A percentile compares a stretch with the other conserved stretches of the same genome.
Evolutionary conservation across 2,888 invertebrate species (phyloP).

Genomic region (Phyto melanocephala): DNA sequence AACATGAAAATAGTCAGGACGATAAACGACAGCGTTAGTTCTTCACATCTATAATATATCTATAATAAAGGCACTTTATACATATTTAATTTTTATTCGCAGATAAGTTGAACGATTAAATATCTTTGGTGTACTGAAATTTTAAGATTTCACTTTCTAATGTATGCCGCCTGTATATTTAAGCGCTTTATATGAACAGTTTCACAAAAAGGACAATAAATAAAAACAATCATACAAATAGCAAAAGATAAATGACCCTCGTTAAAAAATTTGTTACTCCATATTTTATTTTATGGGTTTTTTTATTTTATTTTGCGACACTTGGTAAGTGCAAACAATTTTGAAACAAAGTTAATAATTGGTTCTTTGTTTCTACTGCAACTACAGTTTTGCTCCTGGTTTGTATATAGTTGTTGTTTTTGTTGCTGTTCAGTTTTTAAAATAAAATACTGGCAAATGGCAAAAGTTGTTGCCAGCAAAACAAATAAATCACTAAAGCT

Average conservation of each 20-base stretch:
- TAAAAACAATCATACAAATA: not conserved
- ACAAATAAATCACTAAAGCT: constrained; percentile 59
- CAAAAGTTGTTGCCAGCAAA: constrained; percentile 54
- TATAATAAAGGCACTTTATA: too few relatives aligned
- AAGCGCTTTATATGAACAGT: not conserved
- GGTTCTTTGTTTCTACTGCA: constrained; percentile 17
- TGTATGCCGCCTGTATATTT: too few relatives aligned
- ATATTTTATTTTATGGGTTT: constrained; percentile 22
- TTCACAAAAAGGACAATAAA: not conserved
- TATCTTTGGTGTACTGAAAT: too few relatives aligned
- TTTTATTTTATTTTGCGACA: constrained; percentile 35
- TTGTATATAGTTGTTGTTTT: not conserved
- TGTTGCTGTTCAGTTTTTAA: constrained; percentile 6
- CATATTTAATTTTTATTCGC: too few relatives aligned
- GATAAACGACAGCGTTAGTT: too few relatives aligned
- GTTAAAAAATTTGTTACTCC: constrained; percentile 15
- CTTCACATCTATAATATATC: too few relatives aligned
- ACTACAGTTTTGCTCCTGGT: not conserved
- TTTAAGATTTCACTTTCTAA: too few relatives aligned
- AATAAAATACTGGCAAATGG: constrained; percentile 45
- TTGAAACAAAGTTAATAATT: constrained; percentile 58
- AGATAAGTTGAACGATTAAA: too few relatives aligned
- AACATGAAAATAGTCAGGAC: too few relatives aligned
- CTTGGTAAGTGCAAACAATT: constrained; percentile 57
- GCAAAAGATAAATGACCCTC: constrained; percentile 1